phyloP scores from a whole-genome alignment of 2,113 vertebrate genomes.

The Pseudorasbora parva region DNA sequence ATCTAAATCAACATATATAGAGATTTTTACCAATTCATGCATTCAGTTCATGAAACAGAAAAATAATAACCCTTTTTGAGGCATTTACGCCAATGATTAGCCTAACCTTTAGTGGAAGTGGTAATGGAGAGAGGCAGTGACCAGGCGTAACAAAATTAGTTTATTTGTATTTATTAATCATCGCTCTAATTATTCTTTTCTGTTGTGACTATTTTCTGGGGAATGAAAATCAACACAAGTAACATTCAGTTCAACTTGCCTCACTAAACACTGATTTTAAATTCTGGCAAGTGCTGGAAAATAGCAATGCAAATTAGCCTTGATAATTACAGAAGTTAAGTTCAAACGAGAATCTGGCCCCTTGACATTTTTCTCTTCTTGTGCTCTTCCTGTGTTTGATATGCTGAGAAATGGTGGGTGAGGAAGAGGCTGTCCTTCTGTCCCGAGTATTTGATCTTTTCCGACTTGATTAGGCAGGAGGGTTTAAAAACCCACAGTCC shows the following conservation, averaged over 20 bases:
- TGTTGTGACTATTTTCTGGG: not conserved
- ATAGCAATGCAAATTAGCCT: slow-evolving; percentile 34
- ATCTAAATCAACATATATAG: no score
- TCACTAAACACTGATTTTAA: slow-evolving; percentile 18
- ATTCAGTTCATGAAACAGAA: not conserved
- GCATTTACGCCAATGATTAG: not conserved
- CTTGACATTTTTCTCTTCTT: slow-evolving; percentile 25
- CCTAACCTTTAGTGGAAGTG: slow-evolving; percentile 14
- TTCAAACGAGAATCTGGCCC: slow-evolving; percentile 10
- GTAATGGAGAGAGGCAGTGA: not conserved
- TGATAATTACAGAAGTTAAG: slow-evolving; percentile 12
- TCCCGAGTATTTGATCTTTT: slow-evolving; percentile 29
- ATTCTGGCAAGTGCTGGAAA: not conserved
- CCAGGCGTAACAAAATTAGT: not conserved
- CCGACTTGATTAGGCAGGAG: slow-evolving; percentile 27
- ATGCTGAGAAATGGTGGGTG: not conserved
- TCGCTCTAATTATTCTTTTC: not conserved
- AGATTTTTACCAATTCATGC: not conserved
- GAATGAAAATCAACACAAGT: not conserved
- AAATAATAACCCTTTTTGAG: not conserved
- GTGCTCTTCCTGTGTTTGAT: slow-evolving; percentile 34
- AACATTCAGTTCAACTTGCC: slow-evolving; percentile 18
- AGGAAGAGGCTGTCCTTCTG: slow-evolving; percentile 18
- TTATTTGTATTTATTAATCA: slow-evolving; percentile 23
- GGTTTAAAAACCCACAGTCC: not conserved